phyloP scores from a whole-genome alignment of 2,113 vertebrate genomes.

The Rynchops niger region DNA sequence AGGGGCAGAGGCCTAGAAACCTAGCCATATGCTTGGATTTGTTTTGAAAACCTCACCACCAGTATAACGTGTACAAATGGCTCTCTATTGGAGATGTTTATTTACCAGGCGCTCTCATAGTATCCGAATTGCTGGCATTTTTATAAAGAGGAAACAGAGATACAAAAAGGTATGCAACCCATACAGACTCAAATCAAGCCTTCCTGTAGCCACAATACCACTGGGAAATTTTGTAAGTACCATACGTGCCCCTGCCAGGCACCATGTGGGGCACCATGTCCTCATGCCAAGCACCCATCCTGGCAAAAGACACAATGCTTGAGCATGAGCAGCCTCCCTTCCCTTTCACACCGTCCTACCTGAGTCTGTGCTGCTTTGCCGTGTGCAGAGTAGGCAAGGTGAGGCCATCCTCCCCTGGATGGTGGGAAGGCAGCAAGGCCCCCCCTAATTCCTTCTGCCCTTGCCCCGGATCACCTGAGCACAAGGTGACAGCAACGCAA shows the following conservation, averaged over 20 bases:
- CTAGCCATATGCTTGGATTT: background rate
- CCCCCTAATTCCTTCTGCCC: background rate
- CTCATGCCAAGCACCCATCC: background rate
- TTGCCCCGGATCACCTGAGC: accelerated
- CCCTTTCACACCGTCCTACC: background rate
- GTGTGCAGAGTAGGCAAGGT: background rate
- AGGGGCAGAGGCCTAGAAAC: background rate
- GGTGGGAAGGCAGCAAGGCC: background rate
- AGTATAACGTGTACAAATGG: background rate
- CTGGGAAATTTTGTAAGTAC: background rate
- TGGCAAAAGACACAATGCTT: background rate
- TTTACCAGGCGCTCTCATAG: background rate
- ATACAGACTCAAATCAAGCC: background rate
- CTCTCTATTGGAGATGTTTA: background rate
- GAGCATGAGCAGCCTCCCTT: background rate
- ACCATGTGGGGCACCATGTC: accelerated
- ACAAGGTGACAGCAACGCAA: background rate
- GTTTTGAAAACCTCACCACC: background rate
- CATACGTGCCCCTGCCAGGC: accelerated
- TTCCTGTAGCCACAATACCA: background rate
- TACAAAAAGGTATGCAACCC: background rate
- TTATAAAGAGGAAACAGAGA: background rate
- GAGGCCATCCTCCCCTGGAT: background rate
- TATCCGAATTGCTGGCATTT: background rate
- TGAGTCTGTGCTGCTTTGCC: background rate